These are phyloP conservation scores for Boloria euphrosyne DNA, from an alignment of 2,888 invertebrate species.

Conservation along the genomic window DNA sequence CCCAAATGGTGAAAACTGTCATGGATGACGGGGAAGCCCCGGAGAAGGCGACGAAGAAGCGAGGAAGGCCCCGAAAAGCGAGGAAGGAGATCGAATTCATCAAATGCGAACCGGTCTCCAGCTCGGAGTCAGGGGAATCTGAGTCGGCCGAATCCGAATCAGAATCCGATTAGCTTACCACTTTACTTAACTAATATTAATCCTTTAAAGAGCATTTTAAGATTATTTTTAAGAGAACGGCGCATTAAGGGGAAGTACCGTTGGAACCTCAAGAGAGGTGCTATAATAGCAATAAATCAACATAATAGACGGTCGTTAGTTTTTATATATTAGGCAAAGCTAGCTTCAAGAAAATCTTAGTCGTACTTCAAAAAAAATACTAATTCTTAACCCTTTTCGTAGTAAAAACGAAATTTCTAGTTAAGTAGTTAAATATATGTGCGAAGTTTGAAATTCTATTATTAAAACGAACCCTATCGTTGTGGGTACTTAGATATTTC, in stretches of 20 bases:
- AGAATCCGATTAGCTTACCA: constrained; percentile 26
- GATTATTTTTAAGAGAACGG: constrained; percentile 17
- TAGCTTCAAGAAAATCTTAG: constrained; percentile 1
- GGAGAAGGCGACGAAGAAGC: constrained; percentile 44
- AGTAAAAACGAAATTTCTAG: constrained; percentile 12
- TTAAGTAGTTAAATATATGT: constrained; percentile 20
- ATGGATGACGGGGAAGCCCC: constrained; percentile 58
- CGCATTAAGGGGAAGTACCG: background rate
- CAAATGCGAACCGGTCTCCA: constrained; percentile 72
- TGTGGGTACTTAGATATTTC: constrained; percentile 1
- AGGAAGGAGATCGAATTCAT: constrained; percentile 72
- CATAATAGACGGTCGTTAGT: constrained; percentile 7
- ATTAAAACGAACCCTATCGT: background rate
- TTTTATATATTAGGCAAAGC: constrained; percentile 17
- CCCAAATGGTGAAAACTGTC: constrained; percentile 73
- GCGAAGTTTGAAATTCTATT: constrained; percentile 10
- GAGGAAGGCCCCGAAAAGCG: constrained; percentile 53
- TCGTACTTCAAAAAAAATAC: background rate
- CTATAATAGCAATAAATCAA: constrained; percentile 18
- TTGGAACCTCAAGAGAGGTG: constrained; percentile 18
- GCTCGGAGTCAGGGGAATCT: constrained; percentile 58
- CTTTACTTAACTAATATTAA: constrained; percentile 26
- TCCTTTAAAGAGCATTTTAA: constrained; percentile 27
- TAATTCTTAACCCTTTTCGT: constrained; percentile 12
- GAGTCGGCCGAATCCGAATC: constrained; percentile 43